phyloP scores from a whole-genome alignment of 2,888 invertebrate species.

The Tetranychus piercei region DNA sequence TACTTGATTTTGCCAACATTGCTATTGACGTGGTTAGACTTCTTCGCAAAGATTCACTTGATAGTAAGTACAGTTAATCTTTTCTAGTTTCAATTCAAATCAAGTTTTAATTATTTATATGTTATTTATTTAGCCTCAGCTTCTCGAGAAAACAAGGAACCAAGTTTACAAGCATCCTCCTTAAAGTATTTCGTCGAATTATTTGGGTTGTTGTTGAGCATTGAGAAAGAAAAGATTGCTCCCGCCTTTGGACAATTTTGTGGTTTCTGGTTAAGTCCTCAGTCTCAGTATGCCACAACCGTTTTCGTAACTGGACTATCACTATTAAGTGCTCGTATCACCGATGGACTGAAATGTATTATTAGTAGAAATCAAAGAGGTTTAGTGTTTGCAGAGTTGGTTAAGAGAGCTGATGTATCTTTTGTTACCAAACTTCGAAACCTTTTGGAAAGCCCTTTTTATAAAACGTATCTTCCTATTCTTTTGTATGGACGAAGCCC shows the following conservation, averaged over 20 bases:
- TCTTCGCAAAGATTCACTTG: constrained; percentile 8
- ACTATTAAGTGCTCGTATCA: background rate
- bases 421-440: constrained; percentile 9
- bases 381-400: constrained; percentile 9
- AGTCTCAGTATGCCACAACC: background rate
- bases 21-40: constrained; percentile 4
- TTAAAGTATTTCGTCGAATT: constrained; percentile 7
- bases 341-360: background rate
- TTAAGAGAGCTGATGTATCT: constrained; percentile 10
- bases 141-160: background rate
- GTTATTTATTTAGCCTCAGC: background rate
- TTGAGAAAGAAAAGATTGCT: constrained; percentile 11
- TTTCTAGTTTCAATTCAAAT: background rate
- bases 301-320: background rate
- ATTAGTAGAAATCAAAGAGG: constrained; percentile 7
- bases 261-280: constrained; percentile 8
- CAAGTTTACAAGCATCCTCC: constrained; percentile 8
- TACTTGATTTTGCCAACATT: constrained; percentile 4
- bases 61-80: background rate
- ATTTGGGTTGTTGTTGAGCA: constrained; percentile 9
- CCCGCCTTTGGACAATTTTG: constrained; percentile 6
- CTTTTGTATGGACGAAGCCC: constrained; percentile 1
- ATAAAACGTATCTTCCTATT: constrained; percentile 2
- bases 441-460: background rate
- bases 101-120: background rate